Conservation (phyloP, 2,797 vertebrate species). For the Dicrostonyx torquatus region DNA sequence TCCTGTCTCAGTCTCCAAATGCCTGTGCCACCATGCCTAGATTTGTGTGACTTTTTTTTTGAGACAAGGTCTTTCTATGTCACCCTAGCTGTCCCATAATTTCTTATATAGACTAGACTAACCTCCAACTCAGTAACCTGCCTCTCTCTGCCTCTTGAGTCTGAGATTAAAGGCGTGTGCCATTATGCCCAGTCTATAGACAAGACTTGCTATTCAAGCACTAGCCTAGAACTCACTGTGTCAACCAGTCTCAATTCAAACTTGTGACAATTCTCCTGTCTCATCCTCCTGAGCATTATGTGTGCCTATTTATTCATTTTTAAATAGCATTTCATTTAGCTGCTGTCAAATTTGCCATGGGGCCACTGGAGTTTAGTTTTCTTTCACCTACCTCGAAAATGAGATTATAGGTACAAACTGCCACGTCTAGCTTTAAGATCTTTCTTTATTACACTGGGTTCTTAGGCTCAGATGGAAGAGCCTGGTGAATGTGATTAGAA, state of each 20-base stretch:
- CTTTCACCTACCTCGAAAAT: background rate
- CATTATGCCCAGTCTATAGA: background rate
- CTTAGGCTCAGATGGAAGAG: background rate
- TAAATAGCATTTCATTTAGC: background rate
- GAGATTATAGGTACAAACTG: background rate
- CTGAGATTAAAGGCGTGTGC: background rate
- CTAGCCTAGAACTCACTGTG: background rate
- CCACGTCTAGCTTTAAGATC: background rate
- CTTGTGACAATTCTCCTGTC: background rate
- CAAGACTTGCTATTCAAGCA: background rate
- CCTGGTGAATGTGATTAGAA: background rate
- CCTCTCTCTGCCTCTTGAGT: background rate
- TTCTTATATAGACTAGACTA: background rate
- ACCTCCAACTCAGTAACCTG: background rate
- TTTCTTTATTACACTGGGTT: conserved; percentile 26
- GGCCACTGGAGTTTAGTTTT: background rate
- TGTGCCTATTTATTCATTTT: background rate
- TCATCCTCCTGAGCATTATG: background rate
- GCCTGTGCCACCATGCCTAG: background rate
- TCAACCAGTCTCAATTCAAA: background rate
- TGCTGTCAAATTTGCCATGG: background rate
- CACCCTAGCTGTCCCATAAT: background rate
- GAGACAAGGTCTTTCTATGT: background rate
- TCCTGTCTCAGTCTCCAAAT: background rate
- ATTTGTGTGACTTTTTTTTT: background rate